phyloP scores from a whole-genome alignment of 1,140 invertebrate genomes.

The Frieseomelitta varia region DNA sequence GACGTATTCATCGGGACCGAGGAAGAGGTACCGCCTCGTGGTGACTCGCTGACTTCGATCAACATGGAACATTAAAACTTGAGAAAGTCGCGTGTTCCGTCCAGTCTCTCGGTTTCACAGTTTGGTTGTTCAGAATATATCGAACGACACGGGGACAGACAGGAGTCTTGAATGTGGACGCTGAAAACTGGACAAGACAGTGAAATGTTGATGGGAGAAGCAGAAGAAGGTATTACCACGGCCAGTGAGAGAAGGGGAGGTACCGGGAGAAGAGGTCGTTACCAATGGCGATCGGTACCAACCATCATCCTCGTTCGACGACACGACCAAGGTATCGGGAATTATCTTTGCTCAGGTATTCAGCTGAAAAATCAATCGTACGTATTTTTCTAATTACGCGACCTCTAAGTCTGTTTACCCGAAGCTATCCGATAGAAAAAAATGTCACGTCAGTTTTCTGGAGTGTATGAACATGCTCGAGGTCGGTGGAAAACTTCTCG shows the following conservation, averaged over 20 bases:
- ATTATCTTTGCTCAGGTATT: constrained; percentile 10
- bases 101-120: background rate
- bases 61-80: background rate
- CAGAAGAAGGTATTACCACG: constrained; percentile 24
- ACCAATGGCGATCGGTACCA: constrained; percentile 57
- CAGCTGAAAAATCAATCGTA: background rate
- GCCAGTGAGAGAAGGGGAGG: constrained; percentile 42
- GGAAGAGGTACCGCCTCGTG: constrained; percentile 35
- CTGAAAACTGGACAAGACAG: constrained; percentile 43
- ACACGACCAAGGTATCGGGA: constrained; percentile 1
- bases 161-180: constrained; percentile 43
- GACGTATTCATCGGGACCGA: constrained; percentile 32
- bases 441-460: background rate
- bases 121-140: background rate
- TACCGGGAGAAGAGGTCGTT: constrained; percentile 45
- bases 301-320: constrained; percentile 35
- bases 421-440: background rate
- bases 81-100: constrained; percentile 14
- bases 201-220: constrained; percentile 50
- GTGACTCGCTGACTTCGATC: constrained; percentile 9
- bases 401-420: background rate
- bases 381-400: background rate
- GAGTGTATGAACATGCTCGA: too few species aligned
- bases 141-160: background rate
- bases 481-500: background rate